phyloP scores from a whole-genome alignment of 2,888 invertebrate genomes.

The Standfussiana lucernea region DNA sequence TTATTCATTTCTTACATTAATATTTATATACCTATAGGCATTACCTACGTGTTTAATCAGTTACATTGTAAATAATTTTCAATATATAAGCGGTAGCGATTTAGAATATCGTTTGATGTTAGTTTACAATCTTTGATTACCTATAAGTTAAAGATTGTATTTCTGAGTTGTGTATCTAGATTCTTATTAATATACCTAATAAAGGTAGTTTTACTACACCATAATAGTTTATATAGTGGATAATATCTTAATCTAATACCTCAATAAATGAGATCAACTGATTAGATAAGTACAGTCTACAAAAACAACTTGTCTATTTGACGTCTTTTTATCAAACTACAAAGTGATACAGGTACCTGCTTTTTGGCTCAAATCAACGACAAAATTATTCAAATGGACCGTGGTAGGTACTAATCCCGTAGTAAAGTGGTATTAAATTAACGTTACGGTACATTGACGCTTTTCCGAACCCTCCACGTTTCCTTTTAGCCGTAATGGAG shows the following conservation, averaged over 20 bases:
- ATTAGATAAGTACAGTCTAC: constrained; percentile 35
- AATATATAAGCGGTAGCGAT: constrained; percentile 15
- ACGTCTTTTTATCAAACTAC: constrained; percentile 39
- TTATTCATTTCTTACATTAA: constrained; percentile 18
- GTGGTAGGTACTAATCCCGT: constrained; percentile 75
- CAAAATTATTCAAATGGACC: constrained; percentile 83
- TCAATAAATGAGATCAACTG: constrained; percentile 48
- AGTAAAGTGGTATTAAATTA: constrained; percentile 81
- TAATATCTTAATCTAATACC: constrained; percentile 49
- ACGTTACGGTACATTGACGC: constrained; percentile 83
- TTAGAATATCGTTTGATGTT: background rate
- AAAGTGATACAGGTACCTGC: constrained; percentile 49
- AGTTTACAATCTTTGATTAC: background rate
- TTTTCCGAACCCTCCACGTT: constrained; percentile 79
- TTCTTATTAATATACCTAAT: background rate
- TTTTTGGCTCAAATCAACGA: constrained; percentile 77
- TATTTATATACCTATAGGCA: background rate
- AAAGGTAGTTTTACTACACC: background rate
- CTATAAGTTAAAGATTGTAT: background rate
- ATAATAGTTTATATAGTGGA: constrained; percentile 28
- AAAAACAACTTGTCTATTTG: constrained; percentile 26
- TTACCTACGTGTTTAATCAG: background rate
- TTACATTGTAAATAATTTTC: constrained; percentile 26
- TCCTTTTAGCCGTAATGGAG: constrained; percentile 75
- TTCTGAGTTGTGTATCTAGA: background rate